Base-by-base conservation (phyloP, 2,113 vertebrate species). In the Miniopterus natalensis region DNA sequence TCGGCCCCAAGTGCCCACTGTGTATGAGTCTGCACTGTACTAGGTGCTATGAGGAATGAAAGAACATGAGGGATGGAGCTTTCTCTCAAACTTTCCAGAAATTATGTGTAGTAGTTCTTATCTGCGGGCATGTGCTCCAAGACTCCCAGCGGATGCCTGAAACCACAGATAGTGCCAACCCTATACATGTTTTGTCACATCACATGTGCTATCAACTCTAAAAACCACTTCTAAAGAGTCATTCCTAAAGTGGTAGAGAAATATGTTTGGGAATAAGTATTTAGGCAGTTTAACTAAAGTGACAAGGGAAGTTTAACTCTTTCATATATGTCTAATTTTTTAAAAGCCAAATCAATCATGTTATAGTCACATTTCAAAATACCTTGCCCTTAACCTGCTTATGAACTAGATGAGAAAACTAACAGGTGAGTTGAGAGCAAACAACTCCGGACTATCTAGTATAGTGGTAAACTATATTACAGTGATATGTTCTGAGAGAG, bases 351-450 rank as follows among this genome's bases (percentile, higher is more conserved):
- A 88, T 73, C 27, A 65, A 70, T 93, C 57, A 92, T 31, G 9
- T 89, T 83, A 90, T 79, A 85, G n/a, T 86, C 51, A 77, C 45
- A 70, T 78, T 75, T 89, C 79, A 96, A 93, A 96, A 94, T 51
- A 78, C 4, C 25, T 86, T 95, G 47, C 20, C 23, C 15, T 93
- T 94, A 79, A 65, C 31, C 49, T 80, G 17, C 21, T 74, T 87
- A n/a, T 59, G 75, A 75, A 65, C 14, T 11, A 66, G 57, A 85
- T 83, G 55, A 94, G 70, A 81, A 96, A 90, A 96, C 31, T 29
- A 77, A 74, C 0, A n/a, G 74, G 55, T 63, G 70, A 86, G 83
- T 36, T 47, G 42, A 92, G 25, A 51, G 29, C 15, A 68, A 92
- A 84, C 40, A 70, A 87, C n/a, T 66, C 42, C 61, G 13, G 53